phyloP scores from a whole-genome alignment of 1,140 invertebrate genomes.

The Pygmarrhopalites habei region DNA sequence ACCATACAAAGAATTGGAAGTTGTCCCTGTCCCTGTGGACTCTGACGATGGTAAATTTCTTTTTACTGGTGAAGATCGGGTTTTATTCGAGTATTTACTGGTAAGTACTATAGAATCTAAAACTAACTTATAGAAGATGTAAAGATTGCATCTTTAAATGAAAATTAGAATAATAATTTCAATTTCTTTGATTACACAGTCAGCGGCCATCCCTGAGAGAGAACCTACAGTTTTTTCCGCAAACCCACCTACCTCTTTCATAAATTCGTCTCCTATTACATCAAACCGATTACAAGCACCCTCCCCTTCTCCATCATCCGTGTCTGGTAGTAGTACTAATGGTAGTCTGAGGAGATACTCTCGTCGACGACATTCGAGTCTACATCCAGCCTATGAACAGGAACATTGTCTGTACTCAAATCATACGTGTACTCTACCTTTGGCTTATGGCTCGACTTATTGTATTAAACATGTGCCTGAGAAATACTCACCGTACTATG shows the following conservation, averaged over 20 bases:
- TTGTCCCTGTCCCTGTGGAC: neutral
- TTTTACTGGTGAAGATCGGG: neutral
- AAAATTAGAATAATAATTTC: neutral
- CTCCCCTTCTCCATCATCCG: neutral
- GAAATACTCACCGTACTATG: constrained; percentile 9
- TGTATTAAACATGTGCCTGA: constrained; percentile 9
- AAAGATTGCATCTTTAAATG: neutral
- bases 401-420: constrained; percentile 5
- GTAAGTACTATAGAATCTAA: neutral
- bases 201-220: neutral
- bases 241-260: neutral
- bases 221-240: neutral
- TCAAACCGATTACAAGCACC: neutral
- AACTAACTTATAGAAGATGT: neutral
- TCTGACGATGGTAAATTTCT: neutral
- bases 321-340: neutral
- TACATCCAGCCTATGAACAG: neutral
- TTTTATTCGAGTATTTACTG: neutral
- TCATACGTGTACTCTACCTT: neutral
- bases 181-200: neutral
- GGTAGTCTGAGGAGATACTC: neutral
- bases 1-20: neutral
- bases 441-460: neutral
- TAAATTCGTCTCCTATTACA: neutral
- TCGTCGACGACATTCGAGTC: neutral